phyloP scores from a whole-genome alignment of 2,113 vertebrate genomes.

The Mormoops blainvillei region DNA sequence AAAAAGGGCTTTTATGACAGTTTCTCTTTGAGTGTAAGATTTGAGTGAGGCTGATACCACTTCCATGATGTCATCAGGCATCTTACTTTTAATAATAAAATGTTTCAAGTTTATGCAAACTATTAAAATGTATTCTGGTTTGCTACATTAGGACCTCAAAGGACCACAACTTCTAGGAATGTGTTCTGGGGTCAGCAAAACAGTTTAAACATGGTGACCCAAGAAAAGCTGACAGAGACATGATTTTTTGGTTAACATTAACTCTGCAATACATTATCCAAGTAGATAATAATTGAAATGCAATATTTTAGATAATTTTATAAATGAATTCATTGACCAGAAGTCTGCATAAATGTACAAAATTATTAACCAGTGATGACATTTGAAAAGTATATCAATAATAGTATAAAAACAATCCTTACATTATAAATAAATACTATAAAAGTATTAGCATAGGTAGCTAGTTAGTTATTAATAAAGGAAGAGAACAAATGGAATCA shows the following conservation, averaged over 20 bases:
- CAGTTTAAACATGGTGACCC: neutral
- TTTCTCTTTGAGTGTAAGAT: neutral
- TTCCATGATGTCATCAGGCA: neutral
- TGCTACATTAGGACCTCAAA: accelerated
- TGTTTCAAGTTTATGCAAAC: neutral
- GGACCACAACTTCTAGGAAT: neutral
- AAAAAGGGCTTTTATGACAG: neutral
- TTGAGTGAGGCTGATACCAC: neutral
- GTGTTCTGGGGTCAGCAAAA: neutral
- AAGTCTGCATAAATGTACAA: neutral
- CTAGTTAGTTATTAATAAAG: too few relatives aligned
- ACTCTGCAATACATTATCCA: neutral
- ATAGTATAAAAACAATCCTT: neutral
- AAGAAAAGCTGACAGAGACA: neutral
- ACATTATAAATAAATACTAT: neutral
- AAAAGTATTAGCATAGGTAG: neutral
- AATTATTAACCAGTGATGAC: neutral
- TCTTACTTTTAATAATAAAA: neutral
- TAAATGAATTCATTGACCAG: neutral
- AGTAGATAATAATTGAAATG: neutral
- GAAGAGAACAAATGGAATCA: too few relatives aligned
- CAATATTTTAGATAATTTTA: neutral
- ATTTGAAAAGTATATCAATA: neutral
- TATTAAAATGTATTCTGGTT: neutral
- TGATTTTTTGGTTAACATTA: neutral